Conservation (phyloP, 1,140 invertebrate species). For the Drosophila nannoptera region DNA sequence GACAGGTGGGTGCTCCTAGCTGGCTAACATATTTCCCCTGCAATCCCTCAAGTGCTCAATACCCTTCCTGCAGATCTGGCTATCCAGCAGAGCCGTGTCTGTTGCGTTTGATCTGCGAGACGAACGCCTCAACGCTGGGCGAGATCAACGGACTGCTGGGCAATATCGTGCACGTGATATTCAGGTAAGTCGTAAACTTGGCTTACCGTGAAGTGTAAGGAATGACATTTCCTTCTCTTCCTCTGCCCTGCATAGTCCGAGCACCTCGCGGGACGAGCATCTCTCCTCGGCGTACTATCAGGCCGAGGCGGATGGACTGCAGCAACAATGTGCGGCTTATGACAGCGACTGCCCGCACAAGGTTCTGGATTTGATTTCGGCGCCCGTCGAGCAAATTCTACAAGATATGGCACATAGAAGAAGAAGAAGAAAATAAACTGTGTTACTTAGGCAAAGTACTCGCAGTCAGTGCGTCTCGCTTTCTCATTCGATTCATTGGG, state of each 20-base stretch:
- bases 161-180: slow-evolving; percentile 67
- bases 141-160: slow-evolving; percentile 69
- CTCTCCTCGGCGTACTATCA: slow-evolving; percentile 80
- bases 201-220: too few relatives aligned
- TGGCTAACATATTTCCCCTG: too few relatives aligned
- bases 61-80: slow-evolving; percentile 42
- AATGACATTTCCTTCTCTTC: accelerated
- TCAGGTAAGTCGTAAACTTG: slow-evolving; percentile 39
- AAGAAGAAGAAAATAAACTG: slow-evolving; percentile 58
- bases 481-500: slow-evolving; percentile 14
- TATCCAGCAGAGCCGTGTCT: slow-evolving; percentile 59
- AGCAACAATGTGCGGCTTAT: slow-evolving; percentile 75
- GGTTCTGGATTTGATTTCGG: slow-evolving; percentile 66
- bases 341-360: slow-evolving; percentile 63
- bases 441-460: slow-evolving; percentile 19
- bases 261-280: slow-evolving; percentile 81
- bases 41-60: too few relatives aligned
- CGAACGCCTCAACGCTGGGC: slow-evolving; percentile 64
- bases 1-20: slow-evolving; percentile 37
- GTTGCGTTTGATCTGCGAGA: slow-evolving; percentile 70
- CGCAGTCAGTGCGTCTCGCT: slow-evolving; percentile 1
- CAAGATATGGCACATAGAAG: slow-evolving; percentile 36
- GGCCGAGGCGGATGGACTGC: slow-evolving; percentile 80
- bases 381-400: slow-evolving; percentile 56
- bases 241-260: slow-evolving; percentile 79